Evolutionary conservation across 2,113 vertebrate species (phyloP).

Genomic region (Zosterops hypoxanthus): DNA sequence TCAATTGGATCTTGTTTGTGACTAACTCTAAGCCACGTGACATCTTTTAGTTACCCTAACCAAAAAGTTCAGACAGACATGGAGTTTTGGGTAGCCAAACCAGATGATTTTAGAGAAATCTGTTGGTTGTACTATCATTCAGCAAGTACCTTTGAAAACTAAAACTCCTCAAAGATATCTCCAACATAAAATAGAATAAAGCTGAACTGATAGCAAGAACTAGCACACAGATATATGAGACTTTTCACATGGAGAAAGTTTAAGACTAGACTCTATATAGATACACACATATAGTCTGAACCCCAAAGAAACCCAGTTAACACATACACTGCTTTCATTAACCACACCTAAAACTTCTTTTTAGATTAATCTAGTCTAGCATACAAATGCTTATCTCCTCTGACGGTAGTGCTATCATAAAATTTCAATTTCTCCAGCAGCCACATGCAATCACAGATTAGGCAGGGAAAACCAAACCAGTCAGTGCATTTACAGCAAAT

Average conservation of each 20-base stretch:
- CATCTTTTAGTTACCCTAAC: background rate
- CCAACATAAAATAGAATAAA: background rate
- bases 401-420: slow-evolving; percentile 49
- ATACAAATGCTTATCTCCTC: slow-evolving; percentile 63
- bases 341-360: slow-evolving; percentile 56
- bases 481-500: slow-evolving; percentile 22
- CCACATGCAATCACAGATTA: slow-evolving; percentile 56
- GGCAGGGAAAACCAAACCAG: slow-evolving; percentile 25
- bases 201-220: background rate
- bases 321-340: slow-evolving; percentile 53
- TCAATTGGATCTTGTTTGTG: background rate
- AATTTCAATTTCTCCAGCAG: slow-evolving; percentile 66
- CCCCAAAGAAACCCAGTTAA: slow-evolving; percentile 34
- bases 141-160: background rate
- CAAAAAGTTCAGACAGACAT: background rate
- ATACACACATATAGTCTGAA: slow-evolving; percentile 20
- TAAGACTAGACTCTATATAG: slow-evolving; percentile 7
- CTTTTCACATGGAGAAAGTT: background rate
- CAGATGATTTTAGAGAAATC: background rate
- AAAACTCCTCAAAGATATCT: background rate
- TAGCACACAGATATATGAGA: background rate
- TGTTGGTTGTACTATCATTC: background rate
- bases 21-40: background rate
- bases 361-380: slow-evolving; percentile 60
- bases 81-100: background rate